Conservation (phyloP, 2,888 invertebrate genomes). For the Torymus texanus region DNA sequence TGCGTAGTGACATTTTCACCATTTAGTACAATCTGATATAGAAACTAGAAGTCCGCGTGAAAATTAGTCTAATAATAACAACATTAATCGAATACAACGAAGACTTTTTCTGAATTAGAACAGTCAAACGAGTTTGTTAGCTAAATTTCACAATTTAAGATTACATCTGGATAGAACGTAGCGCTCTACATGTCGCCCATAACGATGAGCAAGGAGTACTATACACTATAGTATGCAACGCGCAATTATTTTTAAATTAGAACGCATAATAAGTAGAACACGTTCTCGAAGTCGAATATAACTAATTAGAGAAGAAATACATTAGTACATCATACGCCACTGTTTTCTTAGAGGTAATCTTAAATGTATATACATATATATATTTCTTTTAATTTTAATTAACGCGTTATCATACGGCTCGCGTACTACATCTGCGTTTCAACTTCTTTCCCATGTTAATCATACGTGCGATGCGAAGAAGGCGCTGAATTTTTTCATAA, state of each 20-base stretch:
- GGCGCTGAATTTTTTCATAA: too few species aligned
- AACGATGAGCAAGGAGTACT: background rate
- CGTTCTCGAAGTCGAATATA: constrained; percentile 11
- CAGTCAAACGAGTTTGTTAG: constrained; percentile 15
- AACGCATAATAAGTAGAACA: constrained; percentile 2
- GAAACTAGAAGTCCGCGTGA: too few species aligned
- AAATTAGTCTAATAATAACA: too few species aligned
- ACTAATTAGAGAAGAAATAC: constrained; percentile 9
- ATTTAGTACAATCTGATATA: too few species aligned
- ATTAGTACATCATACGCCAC: background rate
- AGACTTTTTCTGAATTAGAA: constrained; percentile 47
- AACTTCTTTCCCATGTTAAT: too few species aligned
- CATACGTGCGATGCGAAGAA: too few species aligned
- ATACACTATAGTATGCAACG: too few species aligned
- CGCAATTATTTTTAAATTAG: constrained; percentile 5
- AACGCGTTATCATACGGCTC: background rate
- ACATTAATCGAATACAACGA: too few species aligned
- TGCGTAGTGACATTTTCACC: too few species aligned
- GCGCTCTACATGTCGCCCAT: constrained; percentile 24
- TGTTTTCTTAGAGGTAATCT: background rate
- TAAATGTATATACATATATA: too few species aligned
- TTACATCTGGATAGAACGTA: background rate
- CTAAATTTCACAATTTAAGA: constrained; percentile 18
- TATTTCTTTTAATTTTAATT: too few species aligned
- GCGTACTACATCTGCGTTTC: background rate